phyloP scores from a whole-genome alignment of 2,888 invertebrate species.

The Oscheius sp. region DNA sequence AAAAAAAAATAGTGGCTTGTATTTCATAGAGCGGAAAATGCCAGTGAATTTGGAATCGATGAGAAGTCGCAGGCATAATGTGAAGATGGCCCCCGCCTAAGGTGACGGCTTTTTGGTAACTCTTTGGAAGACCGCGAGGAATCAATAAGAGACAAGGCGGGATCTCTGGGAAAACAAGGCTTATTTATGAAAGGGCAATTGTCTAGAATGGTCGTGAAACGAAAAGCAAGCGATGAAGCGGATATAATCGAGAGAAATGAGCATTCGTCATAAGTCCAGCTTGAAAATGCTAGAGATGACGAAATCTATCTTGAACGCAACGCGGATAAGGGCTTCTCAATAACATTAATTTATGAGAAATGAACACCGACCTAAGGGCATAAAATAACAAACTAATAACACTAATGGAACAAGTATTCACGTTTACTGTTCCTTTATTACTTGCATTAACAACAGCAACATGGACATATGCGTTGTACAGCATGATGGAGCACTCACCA shows the following conservation, averaged over 20 bases:
- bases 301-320: no score
- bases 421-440: no score
- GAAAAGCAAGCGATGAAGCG: constrained; percentile 2
- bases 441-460: no score
- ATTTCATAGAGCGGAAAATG: not conserved
- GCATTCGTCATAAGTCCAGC: constrained; percentile 19
- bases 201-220: no score
- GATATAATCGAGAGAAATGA: constrained; percentile 13
- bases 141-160: not conserved
- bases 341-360: no score
- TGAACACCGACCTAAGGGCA: no score
- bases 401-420: no score
- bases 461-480: not conserved
- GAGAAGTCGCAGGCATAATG: constrained; percentile 24
- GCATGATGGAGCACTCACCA: not conserved
- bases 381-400: no score
- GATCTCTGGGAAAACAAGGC: not conserved
- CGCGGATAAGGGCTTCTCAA: no score
- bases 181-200: not conserved
- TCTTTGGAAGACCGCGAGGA: not conserved
- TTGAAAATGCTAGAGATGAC: no score
- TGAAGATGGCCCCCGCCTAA: constrained; percentile 19
- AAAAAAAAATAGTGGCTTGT: not conserved
- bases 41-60: constrained; percentile 16
- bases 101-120: constrained; percentile 5